Evolutionary conservation across 2,797 vertebrate genomes (phyloP), one percentile per base, ranked within the genome.

Genomic region (Phataginus tetradactyla): DNA sequence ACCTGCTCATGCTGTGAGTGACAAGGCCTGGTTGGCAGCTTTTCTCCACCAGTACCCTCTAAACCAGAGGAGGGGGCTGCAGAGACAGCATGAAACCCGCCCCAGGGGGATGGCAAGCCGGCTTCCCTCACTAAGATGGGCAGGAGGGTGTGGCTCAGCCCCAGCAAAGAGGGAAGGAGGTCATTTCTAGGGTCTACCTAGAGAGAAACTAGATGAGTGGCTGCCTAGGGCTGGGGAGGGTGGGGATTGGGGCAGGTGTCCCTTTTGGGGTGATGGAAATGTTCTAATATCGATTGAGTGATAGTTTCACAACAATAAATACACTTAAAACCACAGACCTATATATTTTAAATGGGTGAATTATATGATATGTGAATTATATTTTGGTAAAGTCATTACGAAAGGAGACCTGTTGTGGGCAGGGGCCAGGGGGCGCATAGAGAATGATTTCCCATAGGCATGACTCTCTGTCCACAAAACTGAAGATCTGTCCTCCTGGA

Each of bases 1-100:
- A 80, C 64, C 83, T 84, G 59, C 84, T 75, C 94, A 87, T 7
- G 61, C 75, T 77, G 34, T 72, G 84, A 95, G 80, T n/a, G 7
- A 61, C 1, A 63, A 91, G 94, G 93, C 34, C 91, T 57, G 86
- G 64, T 20, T 86, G 92, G 78, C 59, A 88, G 68, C 53, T 8
- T 85, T 23, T 27, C 55, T 45, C 83, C 9, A 5, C 4, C 21
- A 4, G 14, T 21, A 18, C 39, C 13, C 89, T 64, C 86, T 32
- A 17, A 66, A 66, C 53, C 13, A 34, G 32, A 74, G 17, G 34
- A 86, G 4, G 45, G 42, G 72, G 1, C 49, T 15, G 49, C 27
- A 3, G 42, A 63, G 77, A 45, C 23, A 69, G 51, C 64, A 81
- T 17, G 59, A 49, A 18, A 57, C 32, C 61, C 53, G 39, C 68